Evolutionary conservation across 2,797 vertebrate genomes (phyloP).

Genomic region (Myiotriccus ornatus): DNA sequence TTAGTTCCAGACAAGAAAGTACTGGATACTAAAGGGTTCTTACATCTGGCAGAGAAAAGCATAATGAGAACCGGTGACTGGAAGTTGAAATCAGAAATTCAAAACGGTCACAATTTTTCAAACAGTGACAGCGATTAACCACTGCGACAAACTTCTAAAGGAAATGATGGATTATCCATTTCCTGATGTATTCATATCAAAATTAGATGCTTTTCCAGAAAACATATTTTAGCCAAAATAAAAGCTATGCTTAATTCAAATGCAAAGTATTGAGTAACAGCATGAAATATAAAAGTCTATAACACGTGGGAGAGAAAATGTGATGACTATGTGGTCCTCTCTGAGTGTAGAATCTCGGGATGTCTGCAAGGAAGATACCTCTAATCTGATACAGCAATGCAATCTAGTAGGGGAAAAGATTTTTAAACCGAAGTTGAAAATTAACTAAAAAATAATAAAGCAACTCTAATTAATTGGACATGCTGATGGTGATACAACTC

Average conservation of each 20-base stretch:
- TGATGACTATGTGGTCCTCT: not conserved
- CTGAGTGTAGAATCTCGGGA: not conserved
- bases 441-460: not conserved
- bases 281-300: not conserved
- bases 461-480: not conserved
- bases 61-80: slow-evolving; percentile 67
- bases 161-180: slow-evolving; percentile 62
- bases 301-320: slow-evolving; percentile 1
- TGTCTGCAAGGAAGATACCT: not conserved
- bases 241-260: slow-evolving; percentile 52
- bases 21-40: slow-evolving; percentile 55
- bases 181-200: slow-evolving; percentile 64
- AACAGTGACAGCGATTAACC: slow-evolving; percentile 59
- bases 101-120: slow-evolving; percentile 64
- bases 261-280: slow-evolving; percentile 48
- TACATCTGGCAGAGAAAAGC: slow-evolving; percentile 63
- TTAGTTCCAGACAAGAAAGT: slow-evolving; percentile 2
- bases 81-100: slow-evolving; percentile 69
- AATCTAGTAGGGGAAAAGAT: not conserved
- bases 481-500: not conserved
- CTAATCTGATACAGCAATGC: not conserved
- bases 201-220: slow-evolving; percentile 62
- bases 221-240: slow-evolving; percentile 53
- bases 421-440: not conserved
- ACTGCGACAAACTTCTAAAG: slow-evolving; percentile 59